These are phyloP conservation scores for Fundulus diaphanus DNA, from an alignment of 2,797 vertebrate genomes.

Conservation along the genomic window DNA sequence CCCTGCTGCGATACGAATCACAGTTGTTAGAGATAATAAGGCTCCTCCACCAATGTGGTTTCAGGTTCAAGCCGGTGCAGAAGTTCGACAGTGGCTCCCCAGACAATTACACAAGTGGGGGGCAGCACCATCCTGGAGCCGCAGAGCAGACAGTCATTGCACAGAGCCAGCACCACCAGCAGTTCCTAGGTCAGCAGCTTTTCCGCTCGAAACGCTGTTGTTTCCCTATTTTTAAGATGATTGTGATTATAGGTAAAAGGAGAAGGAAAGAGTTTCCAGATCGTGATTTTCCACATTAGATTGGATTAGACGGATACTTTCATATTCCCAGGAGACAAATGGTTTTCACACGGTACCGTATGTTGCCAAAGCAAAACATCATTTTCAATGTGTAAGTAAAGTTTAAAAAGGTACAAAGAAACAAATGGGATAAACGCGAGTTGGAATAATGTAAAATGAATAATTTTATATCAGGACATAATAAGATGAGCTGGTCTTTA, in stretches of 20 bases:
- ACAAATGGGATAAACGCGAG: not conserved
- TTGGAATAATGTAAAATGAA: not conserved
- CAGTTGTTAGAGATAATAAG: conserved; percentile 12
- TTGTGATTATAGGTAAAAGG: no score
- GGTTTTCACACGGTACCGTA: not conserved
- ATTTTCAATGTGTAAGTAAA: not conserved
- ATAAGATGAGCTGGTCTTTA: not conserved
- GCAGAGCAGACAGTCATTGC: conserved; percentile 92
- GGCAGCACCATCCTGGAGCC: conserved; percentile 79
- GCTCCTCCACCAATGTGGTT: conserved; percentile 19
- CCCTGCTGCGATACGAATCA: not conserved
- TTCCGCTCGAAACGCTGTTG: not conserved
- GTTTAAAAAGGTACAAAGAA: not conserved
- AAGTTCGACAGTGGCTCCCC: conserved; percentile 87
- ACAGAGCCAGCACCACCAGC: conserved; percentile 97
- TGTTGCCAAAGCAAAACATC: not conserved
- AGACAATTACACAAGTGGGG: conserved; percentile 84
- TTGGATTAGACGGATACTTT: not conserved
- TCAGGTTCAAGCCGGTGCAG: conserved; percentile 92
- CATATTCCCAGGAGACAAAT: not conserved
- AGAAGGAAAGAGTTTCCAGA: no score
- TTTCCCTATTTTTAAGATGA: not conserved
- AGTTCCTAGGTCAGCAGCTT: conserved; percentile 89
- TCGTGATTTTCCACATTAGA: no score
- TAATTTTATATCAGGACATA: not conserved